Conservation (phyloP, 2,113 vertebrate species). For the Uria aalge region DNA sequence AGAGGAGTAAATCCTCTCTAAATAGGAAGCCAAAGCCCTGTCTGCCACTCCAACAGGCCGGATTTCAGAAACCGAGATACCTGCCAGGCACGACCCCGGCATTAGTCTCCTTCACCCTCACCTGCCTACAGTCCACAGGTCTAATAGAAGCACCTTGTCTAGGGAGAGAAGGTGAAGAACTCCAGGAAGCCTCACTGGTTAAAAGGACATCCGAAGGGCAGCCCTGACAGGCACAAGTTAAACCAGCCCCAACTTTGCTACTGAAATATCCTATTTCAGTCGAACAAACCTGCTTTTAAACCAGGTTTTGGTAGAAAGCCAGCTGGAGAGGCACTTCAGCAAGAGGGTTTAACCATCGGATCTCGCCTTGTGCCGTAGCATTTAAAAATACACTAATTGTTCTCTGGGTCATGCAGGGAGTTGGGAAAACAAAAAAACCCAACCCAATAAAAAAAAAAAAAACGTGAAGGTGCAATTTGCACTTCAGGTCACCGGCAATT, state of each 20-base stretch:
- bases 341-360: background rate
- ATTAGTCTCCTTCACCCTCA: background rate
- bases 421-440: background rate
- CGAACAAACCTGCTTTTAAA: background rate
- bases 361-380: background rate
- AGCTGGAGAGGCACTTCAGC: background rate
- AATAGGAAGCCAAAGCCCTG: background rate
- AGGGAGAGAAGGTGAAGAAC: background rate
- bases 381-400: background rate
- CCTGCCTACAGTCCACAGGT: background rate
- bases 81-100: background rate
- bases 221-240: background rate
- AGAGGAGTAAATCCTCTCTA: background rate
- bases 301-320: background rate
- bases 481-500: background rate
- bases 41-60: background rate
- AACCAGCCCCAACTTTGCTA: background rate
- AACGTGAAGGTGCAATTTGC: background rate
- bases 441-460: background rate
- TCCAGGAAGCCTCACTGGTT: background rate
- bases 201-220: background rate
- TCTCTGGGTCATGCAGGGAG: background rate
- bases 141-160: fast-evolving
- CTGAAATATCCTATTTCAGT: background rate
- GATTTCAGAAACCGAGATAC: background rate